phyloP scores from a whole-genome alignment of 2,797 vertebrate genomes.

The Eurystomus glaucurus region DNA sequence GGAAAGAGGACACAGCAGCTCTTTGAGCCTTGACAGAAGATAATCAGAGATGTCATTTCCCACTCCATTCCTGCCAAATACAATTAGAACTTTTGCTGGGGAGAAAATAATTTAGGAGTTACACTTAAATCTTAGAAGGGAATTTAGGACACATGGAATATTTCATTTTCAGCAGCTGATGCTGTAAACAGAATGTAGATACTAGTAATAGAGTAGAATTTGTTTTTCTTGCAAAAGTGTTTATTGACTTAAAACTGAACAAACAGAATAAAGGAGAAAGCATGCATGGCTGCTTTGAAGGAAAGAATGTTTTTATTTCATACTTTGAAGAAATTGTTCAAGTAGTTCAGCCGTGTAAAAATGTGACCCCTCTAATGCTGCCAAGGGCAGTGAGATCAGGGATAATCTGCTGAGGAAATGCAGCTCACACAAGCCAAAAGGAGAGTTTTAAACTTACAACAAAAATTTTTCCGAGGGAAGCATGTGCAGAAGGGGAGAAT shows the following conservation, averaged over 20 bases:
- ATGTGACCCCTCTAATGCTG: conserved; percentile 72
- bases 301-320: conserved; percentile 69
- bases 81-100: conserved; percentile 40
- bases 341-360: conserved; percentile 66
- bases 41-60: conserved; percentile 63
- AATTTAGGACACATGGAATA: background rate
- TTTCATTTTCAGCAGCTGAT: background rate
- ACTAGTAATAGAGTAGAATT: conserved; percentile 1
- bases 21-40: conserved; percentile 60
- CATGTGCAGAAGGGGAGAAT: background rate
- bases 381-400: conserved; percentile 71
- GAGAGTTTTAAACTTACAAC: conserved; percentile 36
- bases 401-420: conserved; percentile 70
- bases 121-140: background rate
- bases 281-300: conserved; percentile 59
- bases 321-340: conserved; percentile 72
- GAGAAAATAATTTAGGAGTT: conserved; percentile 25
- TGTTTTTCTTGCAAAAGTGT: conserved; percentile 47
- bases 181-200: background rate
- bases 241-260: conserved; percentile 65
- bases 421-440: conserved; percentile 51
- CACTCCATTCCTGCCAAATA: conserved; percentile 31
- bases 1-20: conserved; percentile 45
- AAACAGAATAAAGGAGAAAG: conserved; percentile 73
- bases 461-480: background rate